Conservation (phyloP, 2,797 vertebrate genomes). For the Distichodus sexfasciatus region DNA sequence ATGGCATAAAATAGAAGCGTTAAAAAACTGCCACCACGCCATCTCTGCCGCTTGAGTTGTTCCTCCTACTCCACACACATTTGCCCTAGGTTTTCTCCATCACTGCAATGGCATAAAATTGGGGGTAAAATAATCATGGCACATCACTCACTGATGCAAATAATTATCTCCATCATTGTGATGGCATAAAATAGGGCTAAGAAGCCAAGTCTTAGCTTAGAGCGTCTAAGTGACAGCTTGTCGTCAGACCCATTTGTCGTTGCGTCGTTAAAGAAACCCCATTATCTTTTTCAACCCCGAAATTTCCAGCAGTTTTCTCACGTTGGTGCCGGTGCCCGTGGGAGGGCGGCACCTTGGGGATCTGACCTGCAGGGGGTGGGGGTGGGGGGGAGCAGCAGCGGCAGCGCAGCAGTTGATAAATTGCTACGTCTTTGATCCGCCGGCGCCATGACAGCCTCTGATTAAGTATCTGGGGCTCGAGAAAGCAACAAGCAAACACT, state of each 20-base stretch:
- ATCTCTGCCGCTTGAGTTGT: too few relatives aligned
- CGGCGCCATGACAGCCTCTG: conserved; percentile 45
- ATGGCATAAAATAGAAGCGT: too few relatives aligned
- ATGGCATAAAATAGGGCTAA: not conserved
- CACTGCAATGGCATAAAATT: too few relatives aligned
- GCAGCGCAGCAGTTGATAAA: conserved; percentile 46
- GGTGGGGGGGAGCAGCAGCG: too few relatives aligned
- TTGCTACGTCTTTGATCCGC: conserved; percentile 43
- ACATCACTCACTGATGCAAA: too few relatives aligned
- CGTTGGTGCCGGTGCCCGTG: not conserved
- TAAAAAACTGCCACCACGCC: too few relatives aligned
- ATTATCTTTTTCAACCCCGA: conserved; percentile 43
- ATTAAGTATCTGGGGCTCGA: conserved; percentile 52
- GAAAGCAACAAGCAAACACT: conserved; percentile 46
- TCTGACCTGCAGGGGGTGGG: conserved; percentile 16
- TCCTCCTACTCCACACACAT: too few relatives aligned
- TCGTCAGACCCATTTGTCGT: conserved; percentile 28
- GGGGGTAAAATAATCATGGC: too few relatives aligned
- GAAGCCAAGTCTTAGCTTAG: conserved; percentile 21
- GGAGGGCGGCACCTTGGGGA: not conserved
- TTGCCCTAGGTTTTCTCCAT: too few relatives aligned
- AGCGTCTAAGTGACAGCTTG: conserved; percentile 35
- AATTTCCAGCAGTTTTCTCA: conserved; percentile 22
- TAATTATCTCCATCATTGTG: not conserved
- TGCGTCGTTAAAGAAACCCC: conserved; percentile 29